phyloP scores from a whole-genome alignment of 1,140 invertebrate genomes.

The Dryas iulia region DNA sequence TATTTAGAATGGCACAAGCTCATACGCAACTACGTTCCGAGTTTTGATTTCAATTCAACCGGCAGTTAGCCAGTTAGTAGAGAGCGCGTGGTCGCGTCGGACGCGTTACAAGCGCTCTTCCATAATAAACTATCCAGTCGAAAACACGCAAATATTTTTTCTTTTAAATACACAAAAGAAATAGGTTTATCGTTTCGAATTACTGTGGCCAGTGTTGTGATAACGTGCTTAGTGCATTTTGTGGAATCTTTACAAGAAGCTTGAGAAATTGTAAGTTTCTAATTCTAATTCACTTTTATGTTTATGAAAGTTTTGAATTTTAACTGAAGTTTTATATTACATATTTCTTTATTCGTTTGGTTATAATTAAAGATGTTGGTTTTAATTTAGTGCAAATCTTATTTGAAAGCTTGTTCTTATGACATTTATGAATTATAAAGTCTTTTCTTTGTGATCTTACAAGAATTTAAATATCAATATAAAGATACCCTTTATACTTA shows the following conservation, averaged over 20 bases:
- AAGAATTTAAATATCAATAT: background rate
- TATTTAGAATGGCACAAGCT: background rate
- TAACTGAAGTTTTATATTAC: background rate
- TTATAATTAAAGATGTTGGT: too few relatives aligned
- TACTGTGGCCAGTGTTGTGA: conserved; percentile 33
- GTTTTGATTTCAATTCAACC: background rate
- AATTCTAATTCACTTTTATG: background rate
- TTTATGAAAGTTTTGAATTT: conserved; percentile 12
- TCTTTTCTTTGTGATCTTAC: background rate
- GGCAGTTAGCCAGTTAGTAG: conserved; percentile 32
- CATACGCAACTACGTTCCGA: background rate
- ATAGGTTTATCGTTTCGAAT: conserved; percentile 32
- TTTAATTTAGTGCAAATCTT: too few relatives aligned
- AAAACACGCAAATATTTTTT: conserved; percentile 37
- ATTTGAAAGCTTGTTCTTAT: background rate
- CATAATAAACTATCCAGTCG: conserved; percentile 23
- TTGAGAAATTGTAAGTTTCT: conserved; percentile 13
- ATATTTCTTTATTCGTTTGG: too few relatives aligned
- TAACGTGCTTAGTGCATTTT: conserved; percentile 12
- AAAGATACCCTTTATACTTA: background rate
- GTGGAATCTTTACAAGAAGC: conserved; percentile 9
- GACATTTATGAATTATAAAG: background rate
- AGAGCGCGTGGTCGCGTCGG: conserved; percentile 38
- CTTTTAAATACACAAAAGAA: conserved; percentile 29
- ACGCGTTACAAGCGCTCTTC: conserved; percentile 29